Percentiles rank a stretch among this genome's conserved stretches.
phyloP scores from a whole-genome alignment of 2,797 vertebrate genomes.

The Enteromius viviparus region DNA sequence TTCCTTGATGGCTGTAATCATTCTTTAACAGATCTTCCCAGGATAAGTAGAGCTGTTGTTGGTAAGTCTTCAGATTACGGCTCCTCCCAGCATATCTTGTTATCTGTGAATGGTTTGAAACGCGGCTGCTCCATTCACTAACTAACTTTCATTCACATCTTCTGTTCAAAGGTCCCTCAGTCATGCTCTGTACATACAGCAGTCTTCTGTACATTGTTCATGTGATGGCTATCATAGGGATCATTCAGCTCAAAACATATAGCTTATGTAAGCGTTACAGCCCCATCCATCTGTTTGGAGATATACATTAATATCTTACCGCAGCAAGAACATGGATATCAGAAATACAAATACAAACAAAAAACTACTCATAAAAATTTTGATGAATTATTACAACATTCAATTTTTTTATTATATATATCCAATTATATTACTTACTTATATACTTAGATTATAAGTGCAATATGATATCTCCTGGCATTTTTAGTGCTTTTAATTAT shows the following conservation, averaged over 20 bases:
- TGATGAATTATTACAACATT: not conserved
- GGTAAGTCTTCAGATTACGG: slow-evolving; percentile 4
- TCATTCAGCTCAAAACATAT: not conserved
- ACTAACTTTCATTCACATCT: slow-evolving; percentile 41
- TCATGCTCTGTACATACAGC: slow-evolving; percentile 49
- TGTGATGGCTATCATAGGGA: not conserved
- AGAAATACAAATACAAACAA: not conserved
- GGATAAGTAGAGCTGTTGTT: not conserved
- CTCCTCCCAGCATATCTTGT: slow-evolving; percentile 1
- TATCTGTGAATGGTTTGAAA: slow-evolving; percentile 49
- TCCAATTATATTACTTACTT: not conserved
- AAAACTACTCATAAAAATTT: not conserved
- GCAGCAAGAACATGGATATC: not conserved
- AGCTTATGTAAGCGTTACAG: not conserved
- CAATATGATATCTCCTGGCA: not conserved
- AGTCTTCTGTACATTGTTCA: slow-evolving; percentile 24
- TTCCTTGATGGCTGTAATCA: not conserved
- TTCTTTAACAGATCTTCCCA: not conserved
- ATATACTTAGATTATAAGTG: not conserved
- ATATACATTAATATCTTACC: not conserved
- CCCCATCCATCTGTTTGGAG: not conserved
- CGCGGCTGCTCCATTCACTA: slow-evolving; percentile 44
- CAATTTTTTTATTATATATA: not conserved
- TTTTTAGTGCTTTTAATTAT: slow-evolving; percentile 18
- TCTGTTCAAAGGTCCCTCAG: slow-evolving; percentile 56